Conservation (phyloP, 37 sponge, comb jelly and placozoan genomes). For the Geodia barretti region DNA sequence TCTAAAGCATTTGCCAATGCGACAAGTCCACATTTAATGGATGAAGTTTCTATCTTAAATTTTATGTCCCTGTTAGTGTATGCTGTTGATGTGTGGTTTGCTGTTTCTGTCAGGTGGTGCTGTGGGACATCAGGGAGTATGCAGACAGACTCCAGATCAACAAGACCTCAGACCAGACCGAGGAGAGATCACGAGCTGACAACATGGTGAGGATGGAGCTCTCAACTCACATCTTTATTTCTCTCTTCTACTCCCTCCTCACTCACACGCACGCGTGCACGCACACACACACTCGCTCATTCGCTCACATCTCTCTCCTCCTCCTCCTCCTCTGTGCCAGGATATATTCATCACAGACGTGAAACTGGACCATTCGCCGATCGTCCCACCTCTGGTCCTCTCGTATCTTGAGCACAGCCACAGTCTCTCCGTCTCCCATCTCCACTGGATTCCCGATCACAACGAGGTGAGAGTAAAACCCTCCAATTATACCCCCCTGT, state of each 20-base stretch:
- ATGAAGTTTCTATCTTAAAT: not conserved
- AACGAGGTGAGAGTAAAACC: conserved; percentile 72
- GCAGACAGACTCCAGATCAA: conserved; percentile 75
- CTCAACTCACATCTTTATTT: conserved; percentile 25
- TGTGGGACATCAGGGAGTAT: conserved; percentile 92
- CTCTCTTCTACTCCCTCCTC: not conserved
- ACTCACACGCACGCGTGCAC: conserved; percentile 46
- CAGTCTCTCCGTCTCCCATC: conserved; percentile 71
- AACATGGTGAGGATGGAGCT: conserved; percentile 32
- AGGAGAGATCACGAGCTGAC: conserved; percentile 35
- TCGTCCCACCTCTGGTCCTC: conserved; percentile 79
- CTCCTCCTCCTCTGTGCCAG: no score
- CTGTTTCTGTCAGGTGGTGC: conserved; percentile 62
- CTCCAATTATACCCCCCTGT: not conserved
- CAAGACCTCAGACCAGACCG: conserved; percentile 37
- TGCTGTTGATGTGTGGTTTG: not conserved
- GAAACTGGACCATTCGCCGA: conserved; percentile 85
- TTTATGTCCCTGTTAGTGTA: no score
- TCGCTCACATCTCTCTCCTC: conserved; percentile 26
- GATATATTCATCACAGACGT: conserved; percentile 79
- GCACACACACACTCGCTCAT: conserved; percentile 36
- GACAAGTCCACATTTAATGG: not conserved
- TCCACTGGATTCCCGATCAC: conserved; percentile 93
- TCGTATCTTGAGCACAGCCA: conserved; percentile 89
- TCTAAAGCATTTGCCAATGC: not conserved